These are phyloP conservation scores for Netelia melanura DNA, from an alignment of 2,888 invertebrate species.

Conservation along the genomic window DNA sequence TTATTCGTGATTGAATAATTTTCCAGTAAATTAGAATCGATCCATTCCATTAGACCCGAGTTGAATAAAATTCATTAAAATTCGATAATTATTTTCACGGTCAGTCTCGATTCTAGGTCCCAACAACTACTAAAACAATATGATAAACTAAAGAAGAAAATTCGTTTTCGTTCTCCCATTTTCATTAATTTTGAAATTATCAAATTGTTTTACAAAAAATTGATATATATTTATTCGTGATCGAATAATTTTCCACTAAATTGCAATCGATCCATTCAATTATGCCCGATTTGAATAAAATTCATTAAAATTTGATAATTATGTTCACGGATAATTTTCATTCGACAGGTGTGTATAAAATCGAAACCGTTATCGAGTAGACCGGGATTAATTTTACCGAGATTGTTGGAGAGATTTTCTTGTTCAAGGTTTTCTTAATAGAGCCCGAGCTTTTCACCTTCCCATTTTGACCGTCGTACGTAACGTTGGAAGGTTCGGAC, in stretches of 20 bases:
- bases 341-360: background rate
- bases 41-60: too few relatives aligned
- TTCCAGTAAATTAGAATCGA: too few relatives aligned
- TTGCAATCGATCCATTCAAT: too few relatives aligned
- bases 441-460: constrained; percentile 15
- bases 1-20: too few relatives aligned
- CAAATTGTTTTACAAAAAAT: too few relatives aligned
- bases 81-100: background rate
- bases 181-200: too few relatives aligned
- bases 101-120: too few relatives aligned
- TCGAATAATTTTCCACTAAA: too few relatives aligned
- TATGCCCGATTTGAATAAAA: background rate
- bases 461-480: background rate
- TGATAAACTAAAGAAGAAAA: too few relatives aligned
- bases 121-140: too few relatives aligned
- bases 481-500: background rate
- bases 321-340: background rate
- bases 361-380: background rate
- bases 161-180: too few relatives aligned
- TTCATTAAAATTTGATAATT: background rate
- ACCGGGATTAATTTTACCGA: constrained; percentile 1
- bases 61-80: background rate
- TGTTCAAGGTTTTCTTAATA: constrained; percentile 53
- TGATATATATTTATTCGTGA: too few relatives aligned
- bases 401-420: constrained; percentile 33